These are phyloP conservation scores for Gymnocypris eckloni DNA, from an alignment of 2,797 vertebrate genomes.

Conservation along the genomic window DNA sequence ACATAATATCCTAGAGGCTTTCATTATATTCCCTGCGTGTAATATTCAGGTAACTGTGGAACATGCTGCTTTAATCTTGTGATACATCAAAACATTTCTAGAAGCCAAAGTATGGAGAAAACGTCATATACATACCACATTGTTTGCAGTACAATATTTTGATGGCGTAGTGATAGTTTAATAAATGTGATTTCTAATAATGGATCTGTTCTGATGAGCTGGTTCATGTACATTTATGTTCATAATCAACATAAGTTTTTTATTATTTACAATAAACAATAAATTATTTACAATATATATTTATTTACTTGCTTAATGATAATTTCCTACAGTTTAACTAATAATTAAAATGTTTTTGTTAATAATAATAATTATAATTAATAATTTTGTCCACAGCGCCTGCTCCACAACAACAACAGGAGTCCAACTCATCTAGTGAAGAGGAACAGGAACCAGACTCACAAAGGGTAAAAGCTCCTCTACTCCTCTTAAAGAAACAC, in stretches of 20 bases:
- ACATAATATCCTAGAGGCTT: constrained; percentile 10
- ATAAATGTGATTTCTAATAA: background rate
- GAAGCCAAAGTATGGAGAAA: background rate
- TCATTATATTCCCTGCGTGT: constrained; percentile 25
- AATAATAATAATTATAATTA: background rate
- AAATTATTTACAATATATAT: too few relatives aligned
- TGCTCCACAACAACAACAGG: constrained; percentile 62
- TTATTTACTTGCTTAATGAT: too few relatives aligned
- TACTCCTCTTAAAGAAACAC: background rate
- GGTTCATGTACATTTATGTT: background rate
- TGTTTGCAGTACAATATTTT: constrained; percentile 20
- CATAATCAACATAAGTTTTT: background rate
- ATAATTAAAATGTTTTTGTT: background rate
- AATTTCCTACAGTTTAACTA: too few relatives aligned
- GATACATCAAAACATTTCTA: background rate
- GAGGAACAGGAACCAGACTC: constrained; percentile 70
- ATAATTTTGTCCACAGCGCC: constrained; percentile 62
- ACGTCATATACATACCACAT: background rate
- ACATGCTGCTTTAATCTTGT: background rate
- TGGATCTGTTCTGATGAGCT: background rate
- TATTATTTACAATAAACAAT: background rate
- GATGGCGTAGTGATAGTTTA: constrained; percentile 13
- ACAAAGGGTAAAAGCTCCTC: constrained; percentile 70
- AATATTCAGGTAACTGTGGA: background rate
- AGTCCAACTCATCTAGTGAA: constrained; percentile 77